phyloP scores from a whole-genome alignment of 64 coral and sea anemone genomes.

The Montipora capricornis region DNA sequence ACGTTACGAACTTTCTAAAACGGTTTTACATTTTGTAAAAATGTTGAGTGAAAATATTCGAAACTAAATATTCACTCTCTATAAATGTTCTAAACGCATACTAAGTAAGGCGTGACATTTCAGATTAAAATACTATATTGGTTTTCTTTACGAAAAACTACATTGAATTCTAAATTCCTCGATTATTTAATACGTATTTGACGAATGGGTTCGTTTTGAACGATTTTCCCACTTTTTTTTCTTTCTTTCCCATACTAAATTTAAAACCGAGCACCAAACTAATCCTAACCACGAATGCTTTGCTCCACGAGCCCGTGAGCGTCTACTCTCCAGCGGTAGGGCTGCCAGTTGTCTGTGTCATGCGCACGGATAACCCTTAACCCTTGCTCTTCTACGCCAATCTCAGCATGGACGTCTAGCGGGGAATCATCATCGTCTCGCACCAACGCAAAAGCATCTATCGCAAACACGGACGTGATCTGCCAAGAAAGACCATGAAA shows the following conservation, averaged over 20 bases:
- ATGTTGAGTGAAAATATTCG: too few relatives aligned
- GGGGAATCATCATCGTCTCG: constrained; percentile 5
- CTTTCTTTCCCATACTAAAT: too few relatives aligned
- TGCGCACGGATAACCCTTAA: constrained; percentile 25
- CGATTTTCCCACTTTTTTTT: not conserved
- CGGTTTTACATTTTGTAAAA: too few relatives aligned
- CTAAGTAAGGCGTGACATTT: too few relatives aligned
- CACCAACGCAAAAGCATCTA: constrained; percentile 6
- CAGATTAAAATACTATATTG: too few relatives aligned
- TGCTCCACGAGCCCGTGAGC: constrained; percentile 22
- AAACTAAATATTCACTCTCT: too few relatives aligned
- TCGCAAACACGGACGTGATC: not conserved
- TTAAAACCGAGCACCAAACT: not conserved
- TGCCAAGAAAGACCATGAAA: not conserved
- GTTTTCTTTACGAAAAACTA: too few relatives aligned
- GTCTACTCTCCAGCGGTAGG: constrained; percentile 28
- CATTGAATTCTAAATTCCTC: too few relatives aligned
- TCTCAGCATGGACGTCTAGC: constrained; percentile 31
- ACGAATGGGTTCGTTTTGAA: too few relatives aligned
- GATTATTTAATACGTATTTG: too few relatives aligned
- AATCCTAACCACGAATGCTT: not conserved
- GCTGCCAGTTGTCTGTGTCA: constrained; percentile 32
- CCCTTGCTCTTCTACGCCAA: constrained; percentile 1
- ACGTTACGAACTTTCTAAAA: too few relatives aligned
- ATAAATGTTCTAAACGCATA: too few relatives aligned